A percentile compares a stretch with the other conserved stretches of the same genome.
Conservation (phyloP, 2,113 vertebrate genomes). For the Sarotherodon lohbergeri region DNA sequence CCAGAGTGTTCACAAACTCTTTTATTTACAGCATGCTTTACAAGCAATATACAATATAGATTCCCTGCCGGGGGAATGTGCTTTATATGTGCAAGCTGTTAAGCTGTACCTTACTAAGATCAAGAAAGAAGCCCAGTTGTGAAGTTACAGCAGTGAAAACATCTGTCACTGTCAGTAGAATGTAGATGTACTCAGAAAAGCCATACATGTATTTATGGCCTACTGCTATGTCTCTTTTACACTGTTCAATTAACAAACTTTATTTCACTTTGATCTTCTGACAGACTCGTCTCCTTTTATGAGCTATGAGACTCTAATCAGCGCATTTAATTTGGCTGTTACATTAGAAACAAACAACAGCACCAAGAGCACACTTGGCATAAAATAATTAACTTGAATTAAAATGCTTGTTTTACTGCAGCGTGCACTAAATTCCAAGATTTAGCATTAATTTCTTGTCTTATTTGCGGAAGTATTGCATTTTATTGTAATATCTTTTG, state of each 20-base stretch:
- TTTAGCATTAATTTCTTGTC: background rate
- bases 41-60: background rate
- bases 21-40: background rate
- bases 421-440: background rate
- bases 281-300: background rate
- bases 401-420: background rate
- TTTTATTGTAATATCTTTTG: background rate
- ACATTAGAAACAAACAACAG: background rate
- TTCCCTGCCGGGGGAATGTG: background rate
- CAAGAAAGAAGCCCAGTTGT: background rate
- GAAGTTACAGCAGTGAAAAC: background rate
- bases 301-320: background rate
- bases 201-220: background rate
- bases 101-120: background rate
- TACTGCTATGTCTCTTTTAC: background rate
- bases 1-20: background rate
- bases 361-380: background rate
- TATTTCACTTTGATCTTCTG: background rate
- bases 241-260: background rate
- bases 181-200: background rate
- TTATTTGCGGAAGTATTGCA: background rate
- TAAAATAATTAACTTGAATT: background rate
- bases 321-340: background rate
- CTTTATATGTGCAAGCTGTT: background rate
- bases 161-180: background rate